Base-by-base conservation (phyloP, 1,140 invertebrate species). In the Microplitis demolitor region DNA sequence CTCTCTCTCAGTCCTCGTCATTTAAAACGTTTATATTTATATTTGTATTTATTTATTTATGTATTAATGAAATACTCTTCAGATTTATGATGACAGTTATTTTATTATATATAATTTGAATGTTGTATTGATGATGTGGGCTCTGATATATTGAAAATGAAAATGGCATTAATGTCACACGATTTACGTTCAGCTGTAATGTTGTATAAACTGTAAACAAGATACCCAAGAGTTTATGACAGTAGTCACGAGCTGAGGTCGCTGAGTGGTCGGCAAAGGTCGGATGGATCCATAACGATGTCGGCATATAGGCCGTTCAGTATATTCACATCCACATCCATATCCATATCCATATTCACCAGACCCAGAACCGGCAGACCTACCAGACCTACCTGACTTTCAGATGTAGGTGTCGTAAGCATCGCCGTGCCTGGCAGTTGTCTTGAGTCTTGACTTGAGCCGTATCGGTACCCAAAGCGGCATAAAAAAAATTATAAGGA, bases 401-500 rank as follows among this genome's bases (percentile, higher is more conserved):
- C 39, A 45, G 39, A 45, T 45, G 71, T 76, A 74, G 66, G 75
- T 76, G 72, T 76, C 71, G 72, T 66, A 61, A 71, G 50, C 24
- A 33, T 69, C 71, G 53, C 69, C 58, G 35, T 2, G 24, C 24
- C 24, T 24, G 24, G 24, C 24, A 24, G 24, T 67, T 35, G 8
- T 67, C 14, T 45, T 31, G 33, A 24, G 24, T 24, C 24, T n/a
- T 24, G 66, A 68, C 72, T 63, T 66, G 66, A 73, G 60, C 56
- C 34, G 54, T 35, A 54, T 53, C 51, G 31, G 50, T 24, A 24
- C 24, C 24, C 24, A 24, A 24, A 24, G 64, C 51, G 50, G 53
- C 31, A 63, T 66, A 70, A 54, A 63, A 6, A 45, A 45, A 45
- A 45, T 45, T 45, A 11, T 67, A 67, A 67, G 50, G 51, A 67